Conservation (phyloP, 1,140 invertebrate species). For the Drosophila nikananu region DNA sequence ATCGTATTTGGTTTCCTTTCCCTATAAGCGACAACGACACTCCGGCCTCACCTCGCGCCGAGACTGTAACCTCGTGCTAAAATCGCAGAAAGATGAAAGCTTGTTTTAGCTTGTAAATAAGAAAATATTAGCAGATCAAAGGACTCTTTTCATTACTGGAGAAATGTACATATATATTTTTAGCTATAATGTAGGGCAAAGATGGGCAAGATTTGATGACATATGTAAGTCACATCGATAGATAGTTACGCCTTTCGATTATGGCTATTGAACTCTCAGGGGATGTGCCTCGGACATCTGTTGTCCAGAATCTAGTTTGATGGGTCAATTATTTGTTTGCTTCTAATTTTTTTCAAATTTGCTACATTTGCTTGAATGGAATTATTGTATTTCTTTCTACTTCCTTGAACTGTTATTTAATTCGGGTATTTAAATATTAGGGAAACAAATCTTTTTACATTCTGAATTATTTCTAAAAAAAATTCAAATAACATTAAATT, state of each 20-base stretch:
- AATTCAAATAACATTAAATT: background rate
- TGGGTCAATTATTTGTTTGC: constrained; percentile 7
- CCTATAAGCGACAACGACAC: constrained; percentile 17
- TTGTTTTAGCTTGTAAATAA: background rate
- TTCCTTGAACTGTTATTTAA: background rate
- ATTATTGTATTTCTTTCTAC: background rate
- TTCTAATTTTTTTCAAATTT: background rate
- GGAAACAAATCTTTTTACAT: too few relatives aligned
- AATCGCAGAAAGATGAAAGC: constrained; percentile 20
- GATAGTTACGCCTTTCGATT: constrained; percentile 26
- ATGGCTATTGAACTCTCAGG: background rate
- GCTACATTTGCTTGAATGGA: background rate
- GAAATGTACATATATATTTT: background rate
- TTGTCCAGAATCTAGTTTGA: constrained; percentile 4
- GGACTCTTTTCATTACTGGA: background rate
- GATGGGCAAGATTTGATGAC: constrained; percentile 7
- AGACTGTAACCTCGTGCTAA: constrained; percentile 8
- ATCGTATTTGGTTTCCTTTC: constrained; percentile 53
- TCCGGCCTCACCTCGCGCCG: constrained; percentile 7
- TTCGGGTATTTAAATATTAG: background rate
- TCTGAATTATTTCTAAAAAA: background rate
- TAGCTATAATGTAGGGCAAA: too few relatives aligned
- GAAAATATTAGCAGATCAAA: constrained; percentile 29
- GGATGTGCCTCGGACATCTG: constrained; percentile 21
- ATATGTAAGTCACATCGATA: constrained; percentile 15